A percentile compares a stretch with the other conserved stretches of the same genome.
These are phyloP conservation scores for Myrmecobius fasciatus DNA, from an alignment of 2,113 vertebrate species.

Conservation along the genomic window DNA sequence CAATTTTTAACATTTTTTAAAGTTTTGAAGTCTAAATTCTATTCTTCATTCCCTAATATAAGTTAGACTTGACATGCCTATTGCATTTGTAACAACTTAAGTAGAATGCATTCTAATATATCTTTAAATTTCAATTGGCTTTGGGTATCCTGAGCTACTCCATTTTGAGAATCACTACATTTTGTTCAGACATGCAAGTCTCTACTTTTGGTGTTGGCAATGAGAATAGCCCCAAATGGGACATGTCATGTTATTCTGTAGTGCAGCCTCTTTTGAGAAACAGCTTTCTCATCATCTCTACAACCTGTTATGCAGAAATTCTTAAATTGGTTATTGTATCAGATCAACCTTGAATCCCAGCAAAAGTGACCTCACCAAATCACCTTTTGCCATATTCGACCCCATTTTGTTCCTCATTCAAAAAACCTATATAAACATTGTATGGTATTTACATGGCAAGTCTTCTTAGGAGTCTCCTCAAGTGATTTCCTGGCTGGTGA, in stretches of 20 bases:
- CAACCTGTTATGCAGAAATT: neutral
- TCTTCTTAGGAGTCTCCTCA: neutral
- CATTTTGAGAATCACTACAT: neutral
- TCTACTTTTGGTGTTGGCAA: neutral
- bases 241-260: neutral
- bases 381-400: neutral
- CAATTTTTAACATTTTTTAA: too few relatives aligned
- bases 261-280: too few relatives aligned
- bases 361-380: neutral
- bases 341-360: too few relatives aligned
- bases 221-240: neutral
- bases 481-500: neutral
- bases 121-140: neutral
- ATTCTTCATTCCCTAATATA: too few relatives aligned
- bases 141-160: neutral
- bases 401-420: neutral
- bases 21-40: too few relatives aligned
- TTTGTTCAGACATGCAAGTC: neutral
- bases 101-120: neutral
- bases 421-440: neutral
- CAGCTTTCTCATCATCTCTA: too few relatives aligned
- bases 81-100: neutral
- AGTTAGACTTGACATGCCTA: too few relatives aligned
- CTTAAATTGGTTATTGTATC: neutral
- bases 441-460: accelerated